These are phyloP conservation scores for Oligia latruncula DNA, from an alignment of 2,888 invertebrate genomes.

Conservation along the genomic window DNA sequence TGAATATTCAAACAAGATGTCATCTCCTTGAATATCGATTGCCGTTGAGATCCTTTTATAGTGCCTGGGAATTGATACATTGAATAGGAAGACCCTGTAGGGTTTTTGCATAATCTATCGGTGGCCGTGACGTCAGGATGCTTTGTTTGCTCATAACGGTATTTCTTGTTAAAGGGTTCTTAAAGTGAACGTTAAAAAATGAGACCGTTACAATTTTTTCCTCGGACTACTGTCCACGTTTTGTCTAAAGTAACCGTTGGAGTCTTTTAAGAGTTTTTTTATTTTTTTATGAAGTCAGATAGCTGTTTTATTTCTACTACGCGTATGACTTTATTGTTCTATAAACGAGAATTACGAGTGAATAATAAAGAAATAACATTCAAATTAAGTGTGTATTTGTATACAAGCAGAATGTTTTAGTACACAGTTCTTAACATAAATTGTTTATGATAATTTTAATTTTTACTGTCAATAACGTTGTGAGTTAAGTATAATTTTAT, in stretches of 20 bases:
- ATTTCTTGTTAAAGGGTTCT: constrained; percentile 83
- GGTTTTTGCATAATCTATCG: constrained; percentile 90
- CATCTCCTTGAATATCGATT: constrained; percentile 90
- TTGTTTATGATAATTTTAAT: constrained; percentile 60
- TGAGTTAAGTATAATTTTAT: constrained; percentile 39
- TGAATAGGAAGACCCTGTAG: constrained; percentile 87
- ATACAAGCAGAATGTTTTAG: constrained; percentile 53
- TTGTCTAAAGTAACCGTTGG: constrained; percentile 69
- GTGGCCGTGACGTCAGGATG: constrained; percentile 71
- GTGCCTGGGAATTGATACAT: constrained; percentile 88
- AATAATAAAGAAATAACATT: constrained; percentile 67
- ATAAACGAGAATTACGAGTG: constrained; percentile 65
- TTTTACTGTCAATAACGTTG: constrained; percentile 58
- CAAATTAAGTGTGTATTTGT: constrained; percentile 60
- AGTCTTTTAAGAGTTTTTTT: constrained; percentile 60
- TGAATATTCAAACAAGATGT: constrained; percentile 90
- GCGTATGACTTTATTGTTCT: constrained; percentile 65
- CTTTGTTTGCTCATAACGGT: constrained; percentile 85
- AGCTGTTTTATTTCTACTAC: constrained; percentile 78
- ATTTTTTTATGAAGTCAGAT: constrained; percentile 60
- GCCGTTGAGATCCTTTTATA: constrained; percentile 85
- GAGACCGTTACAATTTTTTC: constrained; percentile 84
- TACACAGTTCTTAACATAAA: constrained; percentile 53
- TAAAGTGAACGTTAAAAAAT: constrained; percentile 83
- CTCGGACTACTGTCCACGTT: constrained; percentile 80